phyloP scores from a whole-genome alignment of 2,797 vertebrate species.

The Lates japonicus region DNA sequence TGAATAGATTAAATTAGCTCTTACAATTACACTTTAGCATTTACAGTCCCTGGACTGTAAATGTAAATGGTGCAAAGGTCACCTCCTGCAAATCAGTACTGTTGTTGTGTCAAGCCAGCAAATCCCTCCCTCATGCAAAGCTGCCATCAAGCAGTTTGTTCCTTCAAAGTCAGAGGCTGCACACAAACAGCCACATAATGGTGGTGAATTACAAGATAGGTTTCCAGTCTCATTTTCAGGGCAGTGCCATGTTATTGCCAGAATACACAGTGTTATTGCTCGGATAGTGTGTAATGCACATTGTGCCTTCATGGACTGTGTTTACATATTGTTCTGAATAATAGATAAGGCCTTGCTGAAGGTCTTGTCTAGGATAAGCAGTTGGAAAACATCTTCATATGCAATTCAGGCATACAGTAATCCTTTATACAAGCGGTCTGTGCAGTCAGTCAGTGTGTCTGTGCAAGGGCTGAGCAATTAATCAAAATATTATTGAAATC shows the following conservation, averaged over 20 bases:
- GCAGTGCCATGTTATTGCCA: conserved; percentile 11
- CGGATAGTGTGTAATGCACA: not conserved
- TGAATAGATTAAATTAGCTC: conserved; percentile 17
- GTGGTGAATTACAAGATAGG: conserved; percentile 6
- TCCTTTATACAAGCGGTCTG: not conserved
- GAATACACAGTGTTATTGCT: conserved; percentile 21
- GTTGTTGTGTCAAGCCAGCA: conserved; percentile 1
- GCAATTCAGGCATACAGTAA: not conserved
- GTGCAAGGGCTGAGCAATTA: not conserved
- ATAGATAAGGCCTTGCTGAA: conserved; percentile 32
- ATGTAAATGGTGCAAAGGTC: conserved; percentile 3
- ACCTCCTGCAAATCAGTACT: conserved; percentile 3
- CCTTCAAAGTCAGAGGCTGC: not conserved
- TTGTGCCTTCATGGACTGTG: conserved; percentile 26
- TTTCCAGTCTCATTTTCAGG: conserved; percentile 17
- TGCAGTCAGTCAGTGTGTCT: not conserved
- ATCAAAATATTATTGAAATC: too few relatives aligned
- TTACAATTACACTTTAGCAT: conserved; percentile 9
- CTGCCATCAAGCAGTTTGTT: conserved; percentile 3
- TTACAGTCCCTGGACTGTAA: conserved; percentile 6
- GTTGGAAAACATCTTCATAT: conserved; percentile 16
- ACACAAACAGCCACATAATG: not conserved
- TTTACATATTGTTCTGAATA: conserved; percentile 31
- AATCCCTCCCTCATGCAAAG: conserved; percentile 8
- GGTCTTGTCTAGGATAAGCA: conserved; percentile 29